Conservation (phyloP, 2,113 vertebrate species). For the Cinclus cinclus region DNA sequence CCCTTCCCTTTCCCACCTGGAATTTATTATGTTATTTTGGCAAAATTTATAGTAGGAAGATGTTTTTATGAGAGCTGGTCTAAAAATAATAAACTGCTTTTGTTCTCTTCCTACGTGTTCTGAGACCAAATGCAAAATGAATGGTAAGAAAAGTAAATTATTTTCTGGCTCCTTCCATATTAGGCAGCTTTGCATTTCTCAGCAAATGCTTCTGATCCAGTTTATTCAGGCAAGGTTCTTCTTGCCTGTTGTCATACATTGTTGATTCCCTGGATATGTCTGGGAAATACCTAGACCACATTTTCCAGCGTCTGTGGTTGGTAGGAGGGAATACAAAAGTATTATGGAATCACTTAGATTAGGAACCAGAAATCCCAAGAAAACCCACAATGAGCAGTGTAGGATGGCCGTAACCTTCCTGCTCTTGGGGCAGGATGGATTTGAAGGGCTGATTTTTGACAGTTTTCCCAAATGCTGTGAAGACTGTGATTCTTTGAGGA, state of each 20-base stretch:
- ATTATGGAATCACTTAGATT: not conserved
- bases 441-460: not conserved
- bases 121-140: not conserved
- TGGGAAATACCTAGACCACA: not conserved
- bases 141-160: not conserved
- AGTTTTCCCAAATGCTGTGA: accelerated
- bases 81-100: slow-evolving; percentile 13
- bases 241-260: not conserved
- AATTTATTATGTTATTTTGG: not conserved
- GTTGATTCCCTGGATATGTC: not conserved
- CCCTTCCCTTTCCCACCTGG: not conserved
- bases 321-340: not conserved
- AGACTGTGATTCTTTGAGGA: not conserved
- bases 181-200: not conserved
- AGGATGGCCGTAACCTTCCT: not conserved
- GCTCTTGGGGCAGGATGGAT: not conserved
- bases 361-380: not conserved
- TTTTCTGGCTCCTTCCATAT: not conserved
- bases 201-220: not conserved
- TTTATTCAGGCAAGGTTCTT: not conserved
- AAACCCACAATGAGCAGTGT: accelerated
- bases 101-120: not conserved
- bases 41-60: not conserved
- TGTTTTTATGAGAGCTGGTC: not conserved
- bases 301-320: not conserved